phyloP scores from a whole-genome alignment of 1,140 invertebrate genomes.

The Harpegnathos saltator region DNA sequence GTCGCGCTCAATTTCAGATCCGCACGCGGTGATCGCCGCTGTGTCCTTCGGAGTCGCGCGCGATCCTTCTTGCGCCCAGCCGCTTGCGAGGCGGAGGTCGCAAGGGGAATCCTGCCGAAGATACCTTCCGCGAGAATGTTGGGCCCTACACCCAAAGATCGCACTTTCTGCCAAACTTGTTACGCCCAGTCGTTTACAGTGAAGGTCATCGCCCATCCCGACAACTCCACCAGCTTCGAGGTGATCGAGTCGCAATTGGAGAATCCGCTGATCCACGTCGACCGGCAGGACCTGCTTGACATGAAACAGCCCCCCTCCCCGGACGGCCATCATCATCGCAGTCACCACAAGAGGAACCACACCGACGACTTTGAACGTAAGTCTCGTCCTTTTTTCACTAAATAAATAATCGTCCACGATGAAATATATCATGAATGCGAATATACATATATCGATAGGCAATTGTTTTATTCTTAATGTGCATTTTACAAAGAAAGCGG shows the following conservation, averaged over 20 bases:
- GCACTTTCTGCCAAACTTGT: constrained; percentile 57
- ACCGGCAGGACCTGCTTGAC: constrained; percentile 81
- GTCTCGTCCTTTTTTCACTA: constrained; percentile 39
- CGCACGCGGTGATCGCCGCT: background rate
- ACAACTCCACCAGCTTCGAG: constrained; percentile 85
- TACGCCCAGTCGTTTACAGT: constrained; percentile 79
- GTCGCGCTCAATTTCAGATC: constrained; percentile 7
- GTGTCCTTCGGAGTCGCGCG: background rate
- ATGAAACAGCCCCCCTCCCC: constrained; percentile 82
- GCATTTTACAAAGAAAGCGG: too few relatives aligned
- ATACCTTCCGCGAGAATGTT: background rate
- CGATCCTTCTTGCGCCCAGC: constrained; percentile 6
- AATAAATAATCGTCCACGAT: background rate
- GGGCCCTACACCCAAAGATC: constrained; percentile 30
- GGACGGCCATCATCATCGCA: constrained; percentile 78
- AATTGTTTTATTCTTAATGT: too few relatives aligned
- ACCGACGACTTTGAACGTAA: constrained; percentile 82
- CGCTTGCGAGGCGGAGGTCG: background rate
- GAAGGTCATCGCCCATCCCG: constrained; percentile 84
- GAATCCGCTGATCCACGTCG: constrained; percentile 85
- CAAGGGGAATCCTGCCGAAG: background rate
- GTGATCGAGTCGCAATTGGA: constrained; percentile 86
- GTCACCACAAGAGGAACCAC: constrained; percentile 81
- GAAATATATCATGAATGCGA: too few relatives aligned
- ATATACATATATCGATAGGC: too few relatives aligned